phyloP scores from a whole-genome alignment of 2,797 vertebrate species.

The Sitta carolinensis region DNA sequence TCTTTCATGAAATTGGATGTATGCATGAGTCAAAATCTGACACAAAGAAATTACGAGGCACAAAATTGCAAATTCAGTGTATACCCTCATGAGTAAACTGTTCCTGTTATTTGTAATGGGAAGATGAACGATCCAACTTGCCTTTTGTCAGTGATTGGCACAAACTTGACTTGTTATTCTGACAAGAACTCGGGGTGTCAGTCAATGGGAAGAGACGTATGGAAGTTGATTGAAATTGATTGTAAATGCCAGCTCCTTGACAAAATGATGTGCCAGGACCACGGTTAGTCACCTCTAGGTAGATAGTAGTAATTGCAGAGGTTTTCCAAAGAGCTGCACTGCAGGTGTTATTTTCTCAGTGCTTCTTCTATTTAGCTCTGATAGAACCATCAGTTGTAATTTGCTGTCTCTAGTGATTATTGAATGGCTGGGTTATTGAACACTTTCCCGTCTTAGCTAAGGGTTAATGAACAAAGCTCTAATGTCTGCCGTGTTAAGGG shows the following conservation, averaged over 20 bases:
- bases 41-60: not conserved
- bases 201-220: conserved; percentile 26
- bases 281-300: conserved; percentile 17
- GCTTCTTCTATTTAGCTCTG: conserved; percentile 48
- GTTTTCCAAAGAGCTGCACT: conserved; percentile 16
- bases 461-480: conserved; percentile 37
- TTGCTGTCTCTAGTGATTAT: conserved; percentile 31
- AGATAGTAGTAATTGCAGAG: conserved; percentile 25
- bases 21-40: not conserved
- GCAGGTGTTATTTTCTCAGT: conserved; percentile 47
- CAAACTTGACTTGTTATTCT: conserved; percentile 37
- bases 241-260: conserved; percentile 50
- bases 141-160: conserved; percentile 58
- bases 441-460: not conserved
- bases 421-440: conserved; percentile 49
- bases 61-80: not conserved
- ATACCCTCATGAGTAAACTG: not conserved
- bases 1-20: not conserved
- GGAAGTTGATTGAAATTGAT: conserved; percentile 66
- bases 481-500: not conserved
- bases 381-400: conserved; percentile 61
- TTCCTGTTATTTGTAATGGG: conserved; percentile 18
- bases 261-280: conserved; percentile 47
- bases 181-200: conserved; percentile 18
- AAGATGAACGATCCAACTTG: conserved; percentile 38